These are phyloP conservation scores for Halcyon leucocephala DNA, from an alignment of 2,797 vertebrate genomes.

Conservation along the genomic window DNA sequence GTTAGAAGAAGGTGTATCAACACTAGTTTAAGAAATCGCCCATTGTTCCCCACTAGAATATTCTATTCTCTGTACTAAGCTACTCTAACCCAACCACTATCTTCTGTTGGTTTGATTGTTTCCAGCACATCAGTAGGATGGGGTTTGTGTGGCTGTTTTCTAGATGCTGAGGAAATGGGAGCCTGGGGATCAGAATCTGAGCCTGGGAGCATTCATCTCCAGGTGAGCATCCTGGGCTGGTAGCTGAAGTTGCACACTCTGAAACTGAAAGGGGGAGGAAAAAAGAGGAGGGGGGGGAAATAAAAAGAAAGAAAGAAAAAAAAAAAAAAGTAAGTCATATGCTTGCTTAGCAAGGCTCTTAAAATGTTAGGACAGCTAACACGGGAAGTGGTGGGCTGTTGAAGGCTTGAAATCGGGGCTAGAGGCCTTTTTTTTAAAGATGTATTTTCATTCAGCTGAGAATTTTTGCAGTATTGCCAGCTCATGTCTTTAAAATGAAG, in stretches of 20 bases:
- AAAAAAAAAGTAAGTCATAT: not conserved
- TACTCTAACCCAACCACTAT: not conserved
- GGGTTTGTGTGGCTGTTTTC: not conserved
- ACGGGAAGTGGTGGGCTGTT: not conserved
- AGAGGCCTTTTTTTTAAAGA: not conserved
- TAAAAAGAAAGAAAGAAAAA: not conserved
- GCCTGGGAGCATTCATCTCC: not conserved
- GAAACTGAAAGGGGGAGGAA: not conserved
- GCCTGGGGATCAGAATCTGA: not conserved
- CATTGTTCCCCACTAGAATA: too few species aligned
- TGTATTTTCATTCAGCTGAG: not conserved
- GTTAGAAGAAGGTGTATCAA: not conserved
- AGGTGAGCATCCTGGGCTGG: not conserved
- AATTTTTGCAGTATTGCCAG: not conserved
- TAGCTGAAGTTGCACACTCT: not conserved
- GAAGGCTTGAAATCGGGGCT: not conserved
- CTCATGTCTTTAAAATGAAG: not conserved
- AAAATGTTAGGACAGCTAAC: not conserved
- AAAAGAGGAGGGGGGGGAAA: not conserved
- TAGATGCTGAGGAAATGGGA: not conserved
- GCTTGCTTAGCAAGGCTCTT: not conserved
- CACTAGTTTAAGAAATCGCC: not conserved
- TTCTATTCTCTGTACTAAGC: not conserved
- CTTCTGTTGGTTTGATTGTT: not conserved
- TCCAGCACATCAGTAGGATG: not conserved